phyloP scores from a whole-genome alignment of 2,888 invertebrate species.

The Schrankia costaestrigalis region DNA sequence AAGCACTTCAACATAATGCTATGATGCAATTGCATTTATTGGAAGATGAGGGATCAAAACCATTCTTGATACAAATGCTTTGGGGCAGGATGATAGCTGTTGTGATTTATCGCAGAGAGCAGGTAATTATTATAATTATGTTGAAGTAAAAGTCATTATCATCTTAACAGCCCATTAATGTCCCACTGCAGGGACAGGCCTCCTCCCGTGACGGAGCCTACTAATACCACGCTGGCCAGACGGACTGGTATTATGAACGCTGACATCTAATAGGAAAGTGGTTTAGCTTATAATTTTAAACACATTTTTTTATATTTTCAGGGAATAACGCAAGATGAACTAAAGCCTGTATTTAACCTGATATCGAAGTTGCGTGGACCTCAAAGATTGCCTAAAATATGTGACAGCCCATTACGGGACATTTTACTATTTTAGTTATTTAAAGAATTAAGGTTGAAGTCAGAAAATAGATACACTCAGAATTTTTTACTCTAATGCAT shows the following conservation, averaged over 20 bases:
- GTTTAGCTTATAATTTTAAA: neutral
- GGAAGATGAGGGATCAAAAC: slow-evolving; percentile 39
- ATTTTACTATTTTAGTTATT: slow-evolving; percentile 15
- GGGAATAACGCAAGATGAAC: slow-evolving; percentile 53
- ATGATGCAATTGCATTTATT: slow-evolving; percentile 63
- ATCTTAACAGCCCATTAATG: no score
- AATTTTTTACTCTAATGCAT: no score
- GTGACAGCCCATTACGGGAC: slow-evolving; percentile 45
- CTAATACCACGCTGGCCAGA: no score
- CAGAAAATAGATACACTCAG: no score
- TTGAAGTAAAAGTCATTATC: no score
- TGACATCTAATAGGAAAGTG: no score
- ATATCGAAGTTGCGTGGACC: slow-evolving; percentile 51
- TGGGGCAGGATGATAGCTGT: slow-evolving; percentile 63
- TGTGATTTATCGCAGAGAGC: slow-evolving; percentile 53
- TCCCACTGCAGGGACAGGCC: no score
- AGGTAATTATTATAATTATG: slow-evolving; percentile 31
- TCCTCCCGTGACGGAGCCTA: no score
- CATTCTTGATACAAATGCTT: slow-evolving; percentile 59
- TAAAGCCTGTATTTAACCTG: slow-evolving; percentile 49
- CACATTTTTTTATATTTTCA: slow-evolving; percentile 17
- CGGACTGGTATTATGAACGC: no score
- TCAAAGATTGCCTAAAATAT: slow-evolving; percentile 52
- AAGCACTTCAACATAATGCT: slow-evolving; percentile 50
- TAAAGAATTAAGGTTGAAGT: no score